phyloP scores from a whole-genome alignment of 2,888 invertebrate genomes.

The Tipula confusa region DNA sequence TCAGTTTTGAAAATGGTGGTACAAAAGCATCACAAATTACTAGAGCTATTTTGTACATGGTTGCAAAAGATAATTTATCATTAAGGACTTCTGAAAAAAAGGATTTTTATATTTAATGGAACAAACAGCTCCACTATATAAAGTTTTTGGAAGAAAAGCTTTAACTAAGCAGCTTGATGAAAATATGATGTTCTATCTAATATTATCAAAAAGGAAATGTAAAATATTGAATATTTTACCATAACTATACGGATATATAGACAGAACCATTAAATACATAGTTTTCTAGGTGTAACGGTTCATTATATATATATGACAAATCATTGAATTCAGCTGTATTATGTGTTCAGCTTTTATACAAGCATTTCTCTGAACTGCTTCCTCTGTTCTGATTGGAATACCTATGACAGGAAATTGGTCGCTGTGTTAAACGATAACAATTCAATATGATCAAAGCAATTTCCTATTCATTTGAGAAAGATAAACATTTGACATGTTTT shows the following conservation, averaged over 20 bases:
- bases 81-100: conserved; percentile 34
- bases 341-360: conserved; percentile 35
- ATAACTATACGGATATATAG: no score
- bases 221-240: no score
- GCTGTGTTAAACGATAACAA: no score
- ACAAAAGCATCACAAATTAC: conserved; percentile 30
- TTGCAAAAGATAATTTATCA: conserved; percentile 35
- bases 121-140: conserved; percentile 34
- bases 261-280: no score
- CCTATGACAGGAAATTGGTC: conserved; percentile 34
- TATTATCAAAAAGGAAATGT: neutral
- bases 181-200: neutral
- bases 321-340: conserved; percentile 15
- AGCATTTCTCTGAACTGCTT: conserved; percentile 36
- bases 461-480: no score
- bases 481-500: no score
- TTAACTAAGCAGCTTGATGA: neutral
- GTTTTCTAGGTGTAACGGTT: no score
- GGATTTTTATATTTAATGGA: conserved; percentile 35
- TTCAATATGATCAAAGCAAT: no score
- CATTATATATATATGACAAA: no score
- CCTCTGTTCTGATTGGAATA: conserved; percentile 35
- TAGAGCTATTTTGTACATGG: conserved; percentile 34
- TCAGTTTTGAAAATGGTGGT: neutral
- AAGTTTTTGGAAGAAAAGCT: conserved; percentile 32